Percentiles rank a stretch among this genome's conserved stretches.
These are phyloP conservation scores for Pteropus rufus DNA, from an alignment of 2,797 vertebrate species.

Conservation along the genomic window DNA sequence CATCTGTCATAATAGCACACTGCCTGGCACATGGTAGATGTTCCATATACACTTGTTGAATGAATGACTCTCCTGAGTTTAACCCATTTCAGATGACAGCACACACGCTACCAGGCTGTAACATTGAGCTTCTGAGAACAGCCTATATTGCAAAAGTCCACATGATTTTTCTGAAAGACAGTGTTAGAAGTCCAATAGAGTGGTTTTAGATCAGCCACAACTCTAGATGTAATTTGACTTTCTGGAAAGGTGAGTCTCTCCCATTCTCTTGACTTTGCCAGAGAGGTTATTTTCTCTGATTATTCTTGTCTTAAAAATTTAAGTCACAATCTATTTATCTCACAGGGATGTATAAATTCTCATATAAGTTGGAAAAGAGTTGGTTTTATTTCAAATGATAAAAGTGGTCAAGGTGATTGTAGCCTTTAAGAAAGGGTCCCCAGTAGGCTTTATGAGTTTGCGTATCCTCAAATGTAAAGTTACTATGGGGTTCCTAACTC, in stretches of 20 bases:
- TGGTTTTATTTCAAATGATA: background rate
- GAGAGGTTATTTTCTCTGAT: background rate
- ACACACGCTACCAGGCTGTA: background rate
- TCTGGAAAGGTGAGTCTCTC: background rate
- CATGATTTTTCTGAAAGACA: background rate
- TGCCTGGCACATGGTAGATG: background rate
- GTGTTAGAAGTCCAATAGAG: background rate
- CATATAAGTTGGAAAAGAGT: background rate
- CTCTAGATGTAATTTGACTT: background rate
- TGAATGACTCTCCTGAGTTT: background rate
- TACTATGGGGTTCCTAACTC: background rate
- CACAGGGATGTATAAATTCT: background rate
- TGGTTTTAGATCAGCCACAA: background rate
- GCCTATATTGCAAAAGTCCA: background rate
- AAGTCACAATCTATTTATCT: background rate
- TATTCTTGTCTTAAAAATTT: constrained; percentile 2
- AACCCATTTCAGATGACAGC: background rate
- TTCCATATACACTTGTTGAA: background rate
- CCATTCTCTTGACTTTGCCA: background rate
- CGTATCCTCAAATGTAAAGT: background rate
- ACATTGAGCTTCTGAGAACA: background rate
- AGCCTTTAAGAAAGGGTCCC: background rate
- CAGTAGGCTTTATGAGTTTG: background rate
- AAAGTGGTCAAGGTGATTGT: background rate
- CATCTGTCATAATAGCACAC: background rate